phyloP scores from a whole-genome alignment of 2,888 invertebrate species.

The Drosophila affinis region DNA sequence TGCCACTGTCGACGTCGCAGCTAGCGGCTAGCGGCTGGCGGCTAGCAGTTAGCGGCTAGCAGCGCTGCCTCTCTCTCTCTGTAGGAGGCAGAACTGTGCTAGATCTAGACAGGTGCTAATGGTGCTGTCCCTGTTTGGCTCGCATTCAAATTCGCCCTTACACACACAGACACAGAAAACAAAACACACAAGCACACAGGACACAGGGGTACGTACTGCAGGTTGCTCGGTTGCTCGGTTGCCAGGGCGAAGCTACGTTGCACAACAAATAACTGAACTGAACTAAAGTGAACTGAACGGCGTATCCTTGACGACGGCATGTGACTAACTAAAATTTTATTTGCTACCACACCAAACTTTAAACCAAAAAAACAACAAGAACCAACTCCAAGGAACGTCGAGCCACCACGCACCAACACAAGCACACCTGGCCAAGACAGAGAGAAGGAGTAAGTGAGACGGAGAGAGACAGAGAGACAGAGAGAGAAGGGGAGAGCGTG shows the following conservation, averaged over 20 bases:
- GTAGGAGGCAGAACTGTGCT: slow-evolving; percentile 50
- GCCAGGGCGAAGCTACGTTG: slow-evolving; percentile 56
- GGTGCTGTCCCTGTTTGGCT: slow-evolving; percentile 68
- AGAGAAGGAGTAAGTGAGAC: slow-evolving; percentile 23
- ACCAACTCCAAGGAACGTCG: slow-evolving; percentile 19
- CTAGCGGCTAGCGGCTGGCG: slow-evolving; percentile 11
- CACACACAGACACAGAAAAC: not conserved
- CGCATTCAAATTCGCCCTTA: slow-evolving; percentile 44
- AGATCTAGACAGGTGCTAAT: slow-evolving; percentile 72
- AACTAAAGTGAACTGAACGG: slow-evolving; percentile 60
- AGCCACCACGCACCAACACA: slow-evolving; percentile 26
- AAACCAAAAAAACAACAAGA: slow-evolving; percentile 58
- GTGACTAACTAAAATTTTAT: slow-evolving; percentile 84
- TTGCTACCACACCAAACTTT: slow-evolving; percentile 82
- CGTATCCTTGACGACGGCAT: slow-evolving; percentile 84
- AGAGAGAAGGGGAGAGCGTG: slow-evolving; percentile 17
- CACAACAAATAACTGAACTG: slow-evolving; percentile 68
- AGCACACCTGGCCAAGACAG: slow-evolving; percentile 27
- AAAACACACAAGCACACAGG: not conserved
- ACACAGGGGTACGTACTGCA: slow-evolving; percentile 5
- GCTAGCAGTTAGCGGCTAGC: slow-evolving; percentile 24
- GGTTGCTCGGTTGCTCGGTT: slow-evolving; percentile 51
- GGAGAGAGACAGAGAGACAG: slow-evolving; percentile 1
- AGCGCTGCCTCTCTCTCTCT: slow-evolving; percentile 52
- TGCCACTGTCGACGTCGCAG: slow-evolving; percentile 22